phyloP scores from a whole-genome alignment of 1,140 invertebrate species.

The Ceratina japonica region DNA sequence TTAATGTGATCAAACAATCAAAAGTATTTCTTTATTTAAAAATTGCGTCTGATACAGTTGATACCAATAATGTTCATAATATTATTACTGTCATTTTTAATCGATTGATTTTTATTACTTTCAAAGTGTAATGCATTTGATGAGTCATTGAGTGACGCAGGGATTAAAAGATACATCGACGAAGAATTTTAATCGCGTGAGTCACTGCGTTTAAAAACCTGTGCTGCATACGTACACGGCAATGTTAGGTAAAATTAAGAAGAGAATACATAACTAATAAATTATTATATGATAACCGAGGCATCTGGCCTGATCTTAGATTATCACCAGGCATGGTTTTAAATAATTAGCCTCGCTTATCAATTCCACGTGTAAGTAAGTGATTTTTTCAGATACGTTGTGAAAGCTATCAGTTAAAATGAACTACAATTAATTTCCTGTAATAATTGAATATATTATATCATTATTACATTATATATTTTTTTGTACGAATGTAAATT shows the following conservation, averaged over 20 bases:
- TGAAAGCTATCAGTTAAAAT: too few relatives aligned
- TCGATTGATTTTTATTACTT: not conserved
- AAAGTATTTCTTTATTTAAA: too few relatives aligned
- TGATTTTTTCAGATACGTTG: not conserved
- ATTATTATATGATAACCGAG: slow-evolving; percentile 26
- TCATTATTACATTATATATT: too few relatives aligned
- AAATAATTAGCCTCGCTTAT: slow-evolving; percentile 16
- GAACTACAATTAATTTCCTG: too few relatives aligned
- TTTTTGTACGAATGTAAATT: too few relatives aligned
- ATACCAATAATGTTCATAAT: too few relatives aligned
- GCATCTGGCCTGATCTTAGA: slow-evolving; percentile 30
- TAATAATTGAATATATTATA: too few relatives aligned
- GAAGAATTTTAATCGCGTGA: slow-evolving; percentile 16
- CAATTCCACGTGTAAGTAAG: not conserved
- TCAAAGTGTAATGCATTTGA: not conserved
- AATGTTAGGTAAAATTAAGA: slow-evolving; percentile 2
- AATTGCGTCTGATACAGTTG: too few relatives aligned
- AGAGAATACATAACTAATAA: slow-evolving; percentile 10
- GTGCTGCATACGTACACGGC: not conserved
- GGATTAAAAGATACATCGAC: slow-evolving; percentile 1
- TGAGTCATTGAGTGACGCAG: slow-evolving; percentile 11
- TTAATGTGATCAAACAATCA: too few relatives aligned
- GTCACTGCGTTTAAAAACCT: not conserved
- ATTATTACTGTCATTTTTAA: not conserved
- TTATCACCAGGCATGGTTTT: slow-evolving; percentile 3